Percentiles rank a stretch among this genome's conserved stretches.
These are phyloP conservation scores for Amazonetta brasiliensis DNA, from an alignment of 2,797 vertebrate species.

Conservation along the genomic window DNA sequence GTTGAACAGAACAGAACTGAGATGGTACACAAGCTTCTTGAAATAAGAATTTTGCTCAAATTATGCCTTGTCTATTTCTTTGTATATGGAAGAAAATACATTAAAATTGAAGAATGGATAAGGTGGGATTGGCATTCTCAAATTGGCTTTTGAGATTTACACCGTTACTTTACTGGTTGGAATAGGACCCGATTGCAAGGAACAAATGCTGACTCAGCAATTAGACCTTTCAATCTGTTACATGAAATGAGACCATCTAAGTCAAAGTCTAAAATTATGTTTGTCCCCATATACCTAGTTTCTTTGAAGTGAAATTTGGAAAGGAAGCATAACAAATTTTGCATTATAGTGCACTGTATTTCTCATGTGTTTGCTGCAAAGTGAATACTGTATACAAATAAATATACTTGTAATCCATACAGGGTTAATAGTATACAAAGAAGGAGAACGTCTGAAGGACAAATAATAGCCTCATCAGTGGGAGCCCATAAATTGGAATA, in stretches of 20 bases:
- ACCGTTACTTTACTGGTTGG: not conserved
- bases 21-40: not conserved
- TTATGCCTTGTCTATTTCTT: conserved; percentile 20
- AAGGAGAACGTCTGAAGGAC: not conserved
- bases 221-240: not conserved
- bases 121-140: not conserved
- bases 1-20: not conserved
- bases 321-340: not conserved
- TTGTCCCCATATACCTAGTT: not conserved
- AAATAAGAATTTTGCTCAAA: conserved; percentile 23
- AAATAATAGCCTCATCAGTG: not conserved
- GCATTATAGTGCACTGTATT: not conserved
- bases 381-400: not conserved
- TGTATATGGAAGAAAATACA: not conserved
- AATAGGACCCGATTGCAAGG: not conserved
- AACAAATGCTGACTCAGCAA: not conserved
- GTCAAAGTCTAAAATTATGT: not conserved
- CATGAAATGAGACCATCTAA: not conserved
- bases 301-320: not conserved
- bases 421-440: not conserved
- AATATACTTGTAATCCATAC: not conserved
- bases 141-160: not conserved
- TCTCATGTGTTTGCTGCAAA: not conserved
- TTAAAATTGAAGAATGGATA: conserved; percentile 3
- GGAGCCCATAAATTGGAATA: not conserved